Conservation (phyloP, 2,888 invertebrate genomes). For the Agrotis ipsilon region DNA sequence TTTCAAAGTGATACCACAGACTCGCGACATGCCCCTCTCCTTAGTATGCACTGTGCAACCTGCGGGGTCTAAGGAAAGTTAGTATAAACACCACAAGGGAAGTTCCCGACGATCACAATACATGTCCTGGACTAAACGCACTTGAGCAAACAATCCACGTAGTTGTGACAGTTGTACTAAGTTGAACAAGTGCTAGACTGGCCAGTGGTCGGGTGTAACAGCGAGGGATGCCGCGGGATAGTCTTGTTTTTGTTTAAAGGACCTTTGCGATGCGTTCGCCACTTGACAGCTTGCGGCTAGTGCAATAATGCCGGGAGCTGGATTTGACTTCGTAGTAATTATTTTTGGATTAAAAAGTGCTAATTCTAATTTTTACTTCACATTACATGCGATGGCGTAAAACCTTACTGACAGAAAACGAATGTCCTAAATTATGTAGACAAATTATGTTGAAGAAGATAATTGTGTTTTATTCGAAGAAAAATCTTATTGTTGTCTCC, state of each 20-base stretch:
- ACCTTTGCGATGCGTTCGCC: constrained; percentile 24
- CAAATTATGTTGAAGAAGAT: too few relatives aligned
- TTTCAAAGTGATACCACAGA: too few relatives aligned
- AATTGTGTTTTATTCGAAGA: not conserved
- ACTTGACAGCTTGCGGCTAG: constrained; percentile 31
- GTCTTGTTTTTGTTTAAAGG: constrained; percentile 36
- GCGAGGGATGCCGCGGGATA: constrained; percentile 22
- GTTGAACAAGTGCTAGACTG: constrained; percentile 25
- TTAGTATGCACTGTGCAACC: not conserved
- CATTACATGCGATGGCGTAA: too few relatives aligned
- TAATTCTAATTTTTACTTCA: too few relatives aligned
- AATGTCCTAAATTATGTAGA: not conserved
- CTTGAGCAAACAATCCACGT: constrained; percentile 26
- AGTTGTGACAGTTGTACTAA: constrained; percentile 32
- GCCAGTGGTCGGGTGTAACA: constrained; percentile 4
- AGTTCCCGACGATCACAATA: not conserved
- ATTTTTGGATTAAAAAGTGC: too few relatives aligned
- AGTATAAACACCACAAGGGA: constrained; percentile 1
- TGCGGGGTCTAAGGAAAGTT: constrained; percentile 1
- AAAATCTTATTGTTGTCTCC: not conserved
- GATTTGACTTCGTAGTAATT: constrained; percentile 15
- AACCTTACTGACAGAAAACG: too few relatives aligned
- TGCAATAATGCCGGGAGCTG: not conserved
- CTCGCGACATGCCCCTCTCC: too few relatives aligned
- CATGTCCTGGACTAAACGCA: not conserved